These are phyloP conservation scores for Idaea dimidiata DNA, from an alignment of 2,888 invertebrate species.

Conservation along the genomic window DNA sequence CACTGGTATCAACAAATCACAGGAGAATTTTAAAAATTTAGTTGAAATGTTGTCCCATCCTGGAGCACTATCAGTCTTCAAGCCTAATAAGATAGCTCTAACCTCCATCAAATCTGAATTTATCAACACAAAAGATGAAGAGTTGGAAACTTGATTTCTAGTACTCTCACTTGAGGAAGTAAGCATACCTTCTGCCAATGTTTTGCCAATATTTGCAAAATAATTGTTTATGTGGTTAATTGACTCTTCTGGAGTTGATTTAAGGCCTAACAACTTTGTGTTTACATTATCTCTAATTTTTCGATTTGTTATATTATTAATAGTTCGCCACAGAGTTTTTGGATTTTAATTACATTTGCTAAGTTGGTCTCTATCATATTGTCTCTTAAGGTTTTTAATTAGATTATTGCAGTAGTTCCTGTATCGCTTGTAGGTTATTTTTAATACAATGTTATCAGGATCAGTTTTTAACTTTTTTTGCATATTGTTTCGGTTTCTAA, in stretches of 20 bases:
- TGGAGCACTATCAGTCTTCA: not conserved
- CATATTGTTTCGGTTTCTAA: slow-evolving; percentile 15
- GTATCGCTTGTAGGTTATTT: slow-evolving; percentile 13
- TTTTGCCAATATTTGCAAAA: not conserved
- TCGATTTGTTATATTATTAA: slow-evolving; percentile 14
- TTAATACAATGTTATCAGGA: slow-evolving; percentile 14
- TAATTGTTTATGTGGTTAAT: not conserved
- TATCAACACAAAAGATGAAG: not conserved
- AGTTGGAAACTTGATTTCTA: not conserved
- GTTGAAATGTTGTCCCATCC: not conserved
- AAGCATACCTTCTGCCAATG: not conserved
- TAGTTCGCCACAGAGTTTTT: slow-evolving; percentile 13
- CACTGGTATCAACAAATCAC: not conserved
- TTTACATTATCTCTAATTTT: slow-evolving; percentile 7
- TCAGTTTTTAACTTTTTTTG: slow-evolving; percentile 13
- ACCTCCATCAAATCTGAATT: not conserved
- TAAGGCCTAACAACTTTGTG: slow-evolving; percentile 4
- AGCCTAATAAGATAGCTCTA: not conserved
- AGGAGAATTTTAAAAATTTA: not conserved
- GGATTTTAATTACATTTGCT: slow-evolving; percentile 10
- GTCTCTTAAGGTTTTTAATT: slow-evolving; percentile 15
- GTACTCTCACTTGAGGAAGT: not conserved
- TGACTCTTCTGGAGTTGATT: not conserved
- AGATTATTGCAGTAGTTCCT: slow-evolving; percentile 13
- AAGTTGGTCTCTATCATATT: slow-evolving; percentile 13